Conservation (phyloP, 1,140 invertebrate species). For the Drosophila obscura region DNA sequence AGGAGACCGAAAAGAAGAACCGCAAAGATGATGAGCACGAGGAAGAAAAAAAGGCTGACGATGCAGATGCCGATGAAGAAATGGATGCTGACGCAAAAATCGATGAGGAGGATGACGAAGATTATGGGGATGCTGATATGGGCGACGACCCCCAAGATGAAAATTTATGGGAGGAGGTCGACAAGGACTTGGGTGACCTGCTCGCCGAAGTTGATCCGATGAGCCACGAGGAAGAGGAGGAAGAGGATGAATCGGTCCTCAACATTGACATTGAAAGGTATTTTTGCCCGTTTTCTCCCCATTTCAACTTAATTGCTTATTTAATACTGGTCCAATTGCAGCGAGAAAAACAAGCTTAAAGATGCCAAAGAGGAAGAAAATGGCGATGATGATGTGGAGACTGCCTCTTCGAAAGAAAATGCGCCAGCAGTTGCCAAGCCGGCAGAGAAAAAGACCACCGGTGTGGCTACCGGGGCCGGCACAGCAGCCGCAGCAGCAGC, state of each 20-base stretch:
- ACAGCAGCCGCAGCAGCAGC: conserved; percentile 13
- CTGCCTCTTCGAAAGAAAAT: conserved; percentile 36
- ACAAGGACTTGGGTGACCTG: conserved; percentile 89
- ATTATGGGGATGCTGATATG: conserved; percentile 57
- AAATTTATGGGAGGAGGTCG: conserved; percentile 89
- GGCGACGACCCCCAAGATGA: conserved; percentile 86
- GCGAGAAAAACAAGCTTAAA: conserved; percentile 75
- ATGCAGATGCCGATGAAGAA: conserved; percentile 53
- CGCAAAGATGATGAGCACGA: conserved; percentile 53
- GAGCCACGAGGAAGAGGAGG: conserved; percentile 87
- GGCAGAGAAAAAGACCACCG: conserved; percentile 49
- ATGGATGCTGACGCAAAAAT: conserved; percentile 86
- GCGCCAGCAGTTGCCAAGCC: conserved; percentile 28
- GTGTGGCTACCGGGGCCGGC: conserved; percentile 4
- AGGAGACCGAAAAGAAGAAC: conserved; percentile 87
- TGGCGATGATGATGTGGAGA: conserved; percentile 41
- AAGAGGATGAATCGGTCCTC: conserved; percentile 88
- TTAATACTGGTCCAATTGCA: conserved; percentile 24
- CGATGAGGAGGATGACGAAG: conserved; percentile 65
- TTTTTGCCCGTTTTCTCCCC: not conserved
- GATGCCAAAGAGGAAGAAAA: conserved; percentile 65
- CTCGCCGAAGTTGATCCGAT: conserved; percentile 87
- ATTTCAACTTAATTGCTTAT: not conserved
- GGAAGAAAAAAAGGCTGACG: conserved; percentile 28
- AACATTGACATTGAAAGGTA: conserved; percentile 84